These are phyloP conservation scores for Sicus ferrugineus DNA, from an alignment of 2,888 invertebrate genomes.

Conservation along the genomic window DNA sequence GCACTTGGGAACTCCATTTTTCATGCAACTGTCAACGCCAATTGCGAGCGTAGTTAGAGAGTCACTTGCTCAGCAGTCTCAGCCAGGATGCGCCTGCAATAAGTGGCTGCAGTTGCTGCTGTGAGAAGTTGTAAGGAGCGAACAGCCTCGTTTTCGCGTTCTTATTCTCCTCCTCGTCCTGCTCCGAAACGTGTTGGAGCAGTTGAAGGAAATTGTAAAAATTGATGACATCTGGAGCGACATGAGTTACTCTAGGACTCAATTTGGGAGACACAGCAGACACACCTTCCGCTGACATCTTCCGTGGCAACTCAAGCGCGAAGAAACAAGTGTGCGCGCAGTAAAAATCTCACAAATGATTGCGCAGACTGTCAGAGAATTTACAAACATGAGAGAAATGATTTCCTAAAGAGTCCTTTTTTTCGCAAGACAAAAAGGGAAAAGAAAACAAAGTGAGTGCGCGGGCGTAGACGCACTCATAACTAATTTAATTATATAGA, in stretches of 20 bases:
- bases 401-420: not conserved
- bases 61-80: too few species aligned
- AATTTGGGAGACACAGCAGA: not conserved
- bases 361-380: conserved; percentile 1
- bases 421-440: not conserved
- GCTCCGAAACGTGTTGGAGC: conserved; percentile 25
- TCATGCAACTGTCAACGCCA: conserved; percentile 61
- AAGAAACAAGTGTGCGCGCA: not conserved
- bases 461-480: not conserved
- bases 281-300: conserved; percentile 3
- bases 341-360: conserved; percentile 2
- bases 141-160: too few species aligned
- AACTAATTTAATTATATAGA: conserved; percentile 26
- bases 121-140: too few species aligned
- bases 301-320: too few species aligned
- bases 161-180: too few species aligned
- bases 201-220: conserved; percentile 1
- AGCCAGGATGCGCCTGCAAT: not conserved
- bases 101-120: too few species aligned
- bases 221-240: conserved; percentile 16
- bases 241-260: conserved; percentile 17
- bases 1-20: conserved; percentile 52
- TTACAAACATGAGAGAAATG: not conserved
- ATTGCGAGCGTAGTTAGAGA: conserved; percentile 58
- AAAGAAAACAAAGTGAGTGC: not conserved